Percentiles rank a stretch among this genome's conserved stretches.
Evolutionary conservation across 2,113 vertebrate species (phyloP).

Genomic region (Sialia sialis): DNA sequence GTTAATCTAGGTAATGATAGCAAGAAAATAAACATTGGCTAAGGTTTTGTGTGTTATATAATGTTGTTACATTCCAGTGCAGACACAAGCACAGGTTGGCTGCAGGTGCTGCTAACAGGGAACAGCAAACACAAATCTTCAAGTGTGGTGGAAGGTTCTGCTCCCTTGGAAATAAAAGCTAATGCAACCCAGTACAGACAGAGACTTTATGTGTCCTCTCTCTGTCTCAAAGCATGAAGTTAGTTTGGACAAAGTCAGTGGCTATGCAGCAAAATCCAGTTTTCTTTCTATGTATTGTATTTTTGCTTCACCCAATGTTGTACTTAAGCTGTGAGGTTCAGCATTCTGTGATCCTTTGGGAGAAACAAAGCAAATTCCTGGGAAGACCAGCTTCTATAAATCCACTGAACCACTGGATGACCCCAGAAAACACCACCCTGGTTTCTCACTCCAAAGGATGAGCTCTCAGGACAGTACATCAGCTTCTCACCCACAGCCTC

Average conservation of each 20-base stretch:
- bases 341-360: not conserved
- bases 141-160: not conserved
- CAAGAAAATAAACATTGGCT: not conserved
- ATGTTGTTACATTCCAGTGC: not conserved
- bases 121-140: not conserved
- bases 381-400: not conserved
- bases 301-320: not conserved
- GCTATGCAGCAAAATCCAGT: not conserved
- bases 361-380: not conserved
- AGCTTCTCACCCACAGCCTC: not conserved
- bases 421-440: not conserved
- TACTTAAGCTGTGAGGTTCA: not conserved
- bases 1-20: not conserved
- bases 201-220: not conserved
- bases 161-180: not conserved
- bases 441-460: not conserved
- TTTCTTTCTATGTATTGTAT: not conserved
- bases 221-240: not conserved
- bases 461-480: not conserved
- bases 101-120: not conserved
- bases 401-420: not conserved
- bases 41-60: not conserved
- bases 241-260: not conserved
- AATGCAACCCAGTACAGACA: not conserved
- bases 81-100: not conserved